phyloP scores from a whole-genome alignment of 2,888 invertebrate species.

The Tromatobia lineatoria region DNA sequence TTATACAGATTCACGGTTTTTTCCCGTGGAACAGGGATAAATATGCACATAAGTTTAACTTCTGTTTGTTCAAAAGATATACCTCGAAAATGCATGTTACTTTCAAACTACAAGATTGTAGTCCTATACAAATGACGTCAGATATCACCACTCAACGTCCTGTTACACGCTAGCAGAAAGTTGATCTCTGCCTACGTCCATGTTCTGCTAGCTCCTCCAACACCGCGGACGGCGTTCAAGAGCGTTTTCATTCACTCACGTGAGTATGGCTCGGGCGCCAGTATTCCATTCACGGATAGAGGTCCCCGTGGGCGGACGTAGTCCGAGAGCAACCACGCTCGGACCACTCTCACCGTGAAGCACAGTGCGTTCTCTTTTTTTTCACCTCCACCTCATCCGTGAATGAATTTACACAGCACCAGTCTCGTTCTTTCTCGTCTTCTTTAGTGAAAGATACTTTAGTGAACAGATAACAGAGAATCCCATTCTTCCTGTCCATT shows the following conservation, averaged over 20 bases:
- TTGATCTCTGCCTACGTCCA: slow-evolving; percentile 55
- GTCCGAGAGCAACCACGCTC: slow-evolving; percentile 69
- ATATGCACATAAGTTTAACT: neutral
- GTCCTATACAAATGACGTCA: slow-evolving; percentile 24
- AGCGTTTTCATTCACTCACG: slow-evolving; percentile 67
- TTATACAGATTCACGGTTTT: neutral
- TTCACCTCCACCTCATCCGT: slow-evolving; percentile 74
- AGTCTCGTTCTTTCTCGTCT: slow-evolving; percentile 4
- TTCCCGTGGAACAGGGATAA: neutral
- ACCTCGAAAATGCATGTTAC: slow-evolving; percentile 1
- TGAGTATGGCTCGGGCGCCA: slow-evolving; percentile 69
- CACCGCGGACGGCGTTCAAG: slow-evolving; percentile 65
- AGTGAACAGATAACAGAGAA: slow-evolving; percentile 45
- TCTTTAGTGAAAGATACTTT: slow-evolving; percentile 41
- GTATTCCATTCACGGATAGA: slow-evolving; percentile 67
- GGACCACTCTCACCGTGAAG: slow-evolving; percentile 64
- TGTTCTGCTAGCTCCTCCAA: slow-evolving; percentile 61
- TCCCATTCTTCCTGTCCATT: slow-evolving; percentile 48
- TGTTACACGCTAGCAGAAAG: slow-evolving; percentile 53
- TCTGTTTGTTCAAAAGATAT: neutral
- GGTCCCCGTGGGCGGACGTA: slow-evolving; percentile 79
- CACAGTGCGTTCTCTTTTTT: slow-evolving; percentile 40
- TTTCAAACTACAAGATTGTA: slow-evolving; percentile 12
- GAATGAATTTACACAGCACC: slow-evolving; percentile 79
- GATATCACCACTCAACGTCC: slow-evolving; percentile 57